Evolutionary conservation across 2,888 invertebrate genomes (phyloP).

Genomic region (Zeuzera pyrina): DNA sequence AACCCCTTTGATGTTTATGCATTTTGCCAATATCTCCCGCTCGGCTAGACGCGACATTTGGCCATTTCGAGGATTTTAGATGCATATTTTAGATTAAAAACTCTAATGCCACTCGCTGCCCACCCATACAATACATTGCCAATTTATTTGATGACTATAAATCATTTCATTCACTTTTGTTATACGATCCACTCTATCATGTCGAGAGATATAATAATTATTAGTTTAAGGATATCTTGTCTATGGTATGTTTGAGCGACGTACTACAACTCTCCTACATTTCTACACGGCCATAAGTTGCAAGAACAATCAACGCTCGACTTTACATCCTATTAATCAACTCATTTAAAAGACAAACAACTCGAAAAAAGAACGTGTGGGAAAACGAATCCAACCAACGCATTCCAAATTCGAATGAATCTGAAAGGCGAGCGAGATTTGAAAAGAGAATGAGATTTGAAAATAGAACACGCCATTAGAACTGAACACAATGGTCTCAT

Average conservation of each 20-base stretch:
- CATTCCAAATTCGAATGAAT: conserved; percentile 72
- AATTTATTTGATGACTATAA: conserved; percentile 35
- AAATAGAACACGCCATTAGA: conserved; percentile 73
- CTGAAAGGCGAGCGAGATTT: conserved; percentile 67
- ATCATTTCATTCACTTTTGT: conserved; percentile 34
- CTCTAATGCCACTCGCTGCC: conserved; percentile 39
- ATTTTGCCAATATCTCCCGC: conserved; percentile 67
- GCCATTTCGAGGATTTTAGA: conserved; percentile 60
- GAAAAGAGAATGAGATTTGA: conserved; percentile 72
- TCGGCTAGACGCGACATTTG: conserved; percentile 61
- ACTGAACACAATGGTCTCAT: conserved; percentile 70
- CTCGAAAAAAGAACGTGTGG: conserved; percentile 57
- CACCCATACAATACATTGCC: conserved; percentile 21
- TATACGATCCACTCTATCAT: conserved; percentile 27
- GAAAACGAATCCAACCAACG: conserved; percentile 60
- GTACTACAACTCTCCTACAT: conserved; percentile 4
- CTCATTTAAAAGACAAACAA: conserved; percentile 60
- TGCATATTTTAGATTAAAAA: conserved; percentile 66
- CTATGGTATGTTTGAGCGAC: conserved; percentile 4
- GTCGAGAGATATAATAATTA: conserved; percentile 22
- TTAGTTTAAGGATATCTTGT: conserved; percentile 18
- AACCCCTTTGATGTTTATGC: conserved; percentile 71
- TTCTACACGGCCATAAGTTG: conserved; percentile 19
- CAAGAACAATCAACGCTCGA: conserved; percentile 41
- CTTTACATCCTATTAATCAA: conserved; percentile 65